Conservation (phyloP, 92 coral and sea anemone genomes). For the Siderastrea radians region DNA sequence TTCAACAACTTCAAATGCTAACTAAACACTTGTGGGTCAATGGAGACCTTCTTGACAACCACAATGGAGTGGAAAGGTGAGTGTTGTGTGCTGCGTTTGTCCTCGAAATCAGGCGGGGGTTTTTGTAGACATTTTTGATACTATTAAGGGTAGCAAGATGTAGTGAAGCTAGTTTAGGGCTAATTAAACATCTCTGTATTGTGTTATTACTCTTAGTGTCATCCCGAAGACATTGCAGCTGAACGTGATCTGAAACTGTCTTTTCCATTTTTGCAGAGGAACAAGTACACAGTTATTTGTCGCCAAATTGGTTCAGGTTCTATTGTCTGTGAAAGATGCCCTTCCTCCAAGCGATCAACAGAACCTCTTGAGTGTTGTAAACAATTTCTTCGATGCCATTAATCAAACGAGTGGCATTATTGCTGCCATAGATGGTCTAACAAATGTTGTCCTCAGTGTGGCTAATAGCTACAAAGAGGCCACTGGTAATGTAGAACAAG, state of each 20-base stretch:
- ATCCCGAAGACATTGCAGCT: too few relatives aligned
- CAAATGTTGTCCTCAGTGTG: neutral
- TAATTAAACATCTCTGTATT: too few relatives aligned
- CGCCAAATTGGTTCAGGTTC: constrained; percentile 55
- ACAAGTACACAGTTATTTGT: constrained; percentile 28
- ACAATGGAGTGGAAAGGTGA: constrained; percentile 57
- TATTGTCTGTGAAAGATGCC: constrained; percentile 43
- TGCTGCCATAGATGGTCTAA: neutral
- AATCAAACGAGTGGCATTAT: neutral
- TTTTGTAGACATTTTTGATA: neutral
- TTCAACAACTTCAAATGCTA: constrained; percentile 58
- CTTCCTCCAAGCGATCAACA: constrained; percentile 6
- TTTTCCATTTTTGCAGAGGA: constrained; percentile 10
- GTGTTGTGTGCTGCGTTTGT: neutral
- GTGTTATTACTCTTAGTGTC: too few relatives aligned
- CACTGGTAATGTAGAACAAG: constrained; percentile 29
- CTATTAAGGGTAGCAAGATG: neutral
- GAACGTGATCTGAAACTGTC: neutral
- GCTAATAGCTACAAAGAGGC: neutral
- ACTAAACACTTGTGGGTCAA: constrained; percentile 83
- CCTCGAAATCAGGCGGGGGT: neutral
- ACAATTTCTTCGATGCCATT: neutral
- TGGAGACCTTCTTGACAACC: constrained; percentile 66
- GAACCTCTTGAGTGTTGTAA: neutral
- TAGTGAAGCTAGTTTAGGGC: too few relatives aligned